Conservation (phyloP, 2,797 vertebrate species). For the Megalops cyprinoides region DNA sequence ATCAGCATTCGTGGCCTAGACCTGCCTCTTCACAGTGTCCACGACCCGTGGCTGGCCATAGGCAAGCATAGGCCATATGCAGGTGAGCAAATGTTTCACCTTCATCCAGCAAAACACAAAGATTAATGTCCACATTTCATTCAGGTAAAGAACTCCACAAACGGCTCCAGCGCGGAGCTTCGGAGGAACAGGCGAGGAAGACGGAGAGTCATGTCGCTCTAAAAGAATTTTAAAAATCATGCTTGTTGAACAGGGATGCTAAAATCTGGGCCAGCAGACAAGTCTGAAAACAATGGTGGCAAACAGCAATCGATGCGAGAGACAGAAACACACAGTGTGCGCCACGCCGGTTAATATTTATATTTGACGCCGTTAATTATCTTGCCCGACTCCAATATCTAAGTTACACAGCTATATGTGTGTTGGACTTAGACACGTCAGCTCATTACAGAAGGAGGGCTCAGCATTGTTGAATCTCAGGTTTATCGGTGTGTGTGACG, state of each 20-base stretch:
- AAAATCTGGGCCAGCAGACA: not conserved
- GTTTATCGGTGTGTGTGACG: not conserved
- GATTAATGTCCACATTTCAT: no score
- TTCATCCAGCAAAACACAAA: no score
- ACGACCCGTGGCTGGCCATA: no score
- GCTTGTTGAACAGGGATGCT: not conserved
- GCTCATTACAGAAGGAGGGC: not conserved
- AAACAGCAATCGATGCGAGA: not conserved
- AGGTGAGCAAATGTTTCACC: no score
- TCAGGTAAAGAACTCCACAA: no score
- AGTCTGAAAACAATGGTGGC: not conserved
- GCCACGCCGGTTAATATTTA: conserved; percentile 11
- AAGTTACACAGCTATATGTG: conserved; percentile 14
- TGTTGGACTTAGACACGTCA: not conserved
- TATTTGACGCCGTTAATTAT: not conserved
- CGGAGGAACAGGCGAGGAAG: not conserved
- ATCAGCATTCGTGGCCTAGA: no score
- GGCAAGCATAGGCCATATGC: no score
- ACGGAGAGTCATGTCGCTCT: not conserved
- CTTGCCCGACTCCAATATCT: not conserved
- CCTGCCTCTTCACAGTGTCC: no score
- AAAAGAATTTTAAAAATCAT: no score
- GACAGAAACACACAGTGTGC: not conserved
- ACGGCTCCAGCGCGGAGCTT: not conserved
- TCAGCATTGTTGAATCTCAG: conserved; percentile 1